phyloP scores from a whole-genome alignment of 2,113 vertebrate genomes.

The Nycticryphes semicollaris region DNA sequence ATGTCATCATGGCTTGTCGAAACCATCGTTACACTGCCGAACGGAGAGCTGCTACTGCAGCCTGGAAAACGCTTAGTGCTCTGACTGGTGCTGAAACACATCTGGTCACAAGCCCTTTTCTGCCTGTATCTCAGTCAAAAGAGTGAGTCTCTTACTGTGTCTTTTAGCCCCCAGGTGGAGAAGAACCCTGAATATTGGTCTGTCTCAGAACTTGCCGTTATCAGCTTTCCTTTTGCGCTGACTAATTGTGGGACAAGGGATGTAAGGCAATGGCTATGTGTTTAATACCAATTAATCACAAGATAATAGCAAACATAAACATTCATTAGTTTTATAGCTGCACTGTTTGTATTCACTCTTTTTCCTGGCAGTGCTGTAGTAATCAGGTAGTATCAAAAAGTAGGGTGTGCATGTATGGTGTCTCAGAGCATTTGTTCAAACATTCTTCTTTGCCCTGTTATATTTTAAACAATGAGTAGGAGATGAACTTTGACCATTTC shows the following conservation, averaged over 20 bases:
- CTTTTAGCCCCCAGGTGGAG: not conserved
- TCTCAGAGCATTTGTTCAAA: not conserved
- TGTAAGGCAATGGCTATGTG: not conserved
- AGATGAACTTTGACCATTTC: slow-evolving; percentile 27
- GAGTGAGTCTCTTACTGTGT: not conserved
- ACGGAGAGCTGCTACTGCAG: not conserved
- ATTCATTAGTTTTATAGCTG: not conserved
- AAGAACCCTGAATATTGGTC: not conserved
- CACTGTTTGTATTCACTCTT: not conserved
- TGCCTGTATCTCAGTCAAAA: not conserved
- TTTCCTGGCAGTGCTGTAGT: not conserved
- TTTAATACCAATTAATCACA: not conserved
- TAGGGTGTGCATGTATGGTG: not conserved
- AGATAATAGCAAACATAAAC: slow-evolving; percentile 1
- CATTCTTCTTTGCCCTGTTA: not conserved
- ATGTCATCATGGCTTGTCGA: not conserved
- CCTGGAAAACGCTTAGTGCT: fast-evolving
- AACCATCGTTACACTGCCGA: not conserved
- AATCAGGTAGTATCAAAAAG: not conserved
- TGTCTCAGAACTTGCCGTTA: not conserved
- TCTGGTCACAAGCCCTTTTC: not conserved
- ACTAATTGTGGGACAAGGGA: not conserved
- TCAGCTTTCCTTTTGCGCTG: not conserved
- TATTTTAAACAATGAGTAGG: slow-evolving; percentile 10
- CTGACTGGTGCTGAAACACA: not conserved